Percentiles rank a stretch among this genome's conserved stretches.
Evolutionary conservation across 2,888 invertebrate genomes (phyloP).

Genomic region (Choreutis nemorana): DNA sequence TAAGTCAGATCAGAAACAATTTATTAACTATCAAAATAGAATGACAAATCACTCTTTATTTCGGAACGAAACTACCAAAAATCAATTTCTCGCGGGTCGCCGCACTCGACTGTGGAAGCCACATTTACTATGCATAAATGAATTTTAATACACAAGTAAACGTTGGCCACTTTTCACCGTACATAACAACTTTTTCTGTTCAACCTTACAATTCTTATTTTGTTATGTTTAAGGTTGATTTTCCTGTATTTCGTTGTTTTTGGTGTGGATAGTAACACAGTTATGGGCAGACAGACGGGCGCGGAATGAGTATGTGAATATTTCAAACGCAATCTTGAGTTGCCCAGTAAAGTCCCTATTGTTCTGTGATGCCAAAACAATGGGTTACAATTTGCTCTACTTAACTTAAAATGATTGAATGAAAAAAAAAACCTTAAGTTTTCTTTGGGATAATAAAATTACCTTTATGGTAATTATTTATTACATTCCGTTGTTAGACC

Average conservation of each 20-base stretch:
- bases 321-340: conserved; percentile 59
- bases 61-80: conserved; percentile 20
- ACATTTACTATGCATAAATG: conserved; percentile 41
- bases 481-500: no score
- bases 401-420: no score
- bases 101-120: conserved; percentile 28
- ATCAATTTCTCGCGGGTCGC: conserved; percentile 41
- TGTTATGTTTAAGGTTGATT: conserved; percentile 12
- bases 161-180: no score
- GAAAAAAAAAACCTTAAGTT: no score
- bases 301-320: conserved; percentile 60
- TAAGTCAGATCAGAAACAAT: no score
- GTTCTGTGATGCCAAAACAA: no score
- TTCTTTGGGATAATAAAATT: no score
- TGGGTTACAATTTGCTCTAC: conserved; percentile 29
- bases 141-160: conserved; percentile 27
- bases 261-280: conserved; percentile 27
- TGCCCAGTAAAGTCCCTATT: conserved; percentile 53
- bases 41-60: conserved; percentile 24
- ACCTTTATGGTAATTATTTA: no score
- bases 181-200: no score
- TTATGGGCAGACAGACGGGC: conserved; percentile 49
- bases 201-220: no score
- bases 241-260: conserved; percentile 16
- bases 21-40: no score